phyloP scores from a whole-genome alignment of 2,113 vertebrate genomes.

The Stegastes partitus region DNA sequence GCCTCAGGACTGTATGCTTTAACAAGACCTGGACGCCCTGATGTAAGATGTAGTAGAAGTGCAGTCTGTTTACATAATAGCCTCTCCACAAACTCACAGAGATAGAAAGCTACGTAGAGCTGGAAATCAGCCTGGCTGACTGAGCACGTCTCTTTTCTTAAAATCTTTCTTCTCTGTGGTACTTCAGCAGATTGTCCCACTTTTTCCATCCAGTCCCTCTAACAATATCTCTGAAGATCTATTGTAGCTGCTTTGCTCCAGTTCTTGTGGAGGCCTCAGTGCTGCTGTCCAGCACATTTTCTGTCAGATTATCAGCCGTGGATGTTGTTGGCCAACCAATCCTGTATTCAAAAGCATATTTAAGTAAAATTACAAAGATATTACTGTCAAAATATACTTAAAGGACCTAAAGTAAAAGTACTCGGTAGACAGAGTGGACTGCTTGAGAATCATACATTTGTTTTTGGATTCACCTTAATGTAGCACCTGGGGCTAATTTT shows the following conservation, averaged over 20 bases:
- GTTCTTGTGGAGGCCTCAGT: background rate
- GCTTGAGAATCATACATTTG: too few relatives aligned
- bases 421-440: too few relatives aligned
- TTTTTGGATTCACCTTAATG: too few relatives aligned
- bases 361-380: too few relatives aligned
- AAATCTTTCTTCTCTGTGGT: background rate
- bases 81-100: constrained; percentile 21
- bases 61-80: constrained; percentile 54
- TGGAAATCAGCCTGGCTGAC: constrained; percentile 14
- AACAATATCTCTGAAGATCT: background rate
- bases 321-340: constrained; percentile 18
- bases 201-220: background rate
- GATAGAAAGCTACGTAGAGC: background rate
- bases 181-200: background rate
- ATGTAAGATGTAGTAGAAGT: constrained; percentile 39
- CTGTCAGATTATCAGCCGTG: constrained; percentile 40
- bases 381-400: too few relatives aligned
- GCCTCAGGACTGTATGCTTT: constrained; percentile 44
- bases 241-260: background rate
- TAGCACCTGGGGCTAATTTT: too few relatives aligned
- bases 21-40: constrained; percentile 41
- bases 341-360: too few relatives aligned
- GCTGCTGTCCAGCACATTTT: constrained; percentile 1
- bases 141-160: constrained; percentile 5
- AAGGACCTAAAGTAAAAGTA: too few relatives aligned